A percentile compares a stretch with the other conserved stretches of the same genome.
Conservation (phyloP, 2,113 vertebrate species). For the Calyptommatus sinebrachiatus region DNA sequence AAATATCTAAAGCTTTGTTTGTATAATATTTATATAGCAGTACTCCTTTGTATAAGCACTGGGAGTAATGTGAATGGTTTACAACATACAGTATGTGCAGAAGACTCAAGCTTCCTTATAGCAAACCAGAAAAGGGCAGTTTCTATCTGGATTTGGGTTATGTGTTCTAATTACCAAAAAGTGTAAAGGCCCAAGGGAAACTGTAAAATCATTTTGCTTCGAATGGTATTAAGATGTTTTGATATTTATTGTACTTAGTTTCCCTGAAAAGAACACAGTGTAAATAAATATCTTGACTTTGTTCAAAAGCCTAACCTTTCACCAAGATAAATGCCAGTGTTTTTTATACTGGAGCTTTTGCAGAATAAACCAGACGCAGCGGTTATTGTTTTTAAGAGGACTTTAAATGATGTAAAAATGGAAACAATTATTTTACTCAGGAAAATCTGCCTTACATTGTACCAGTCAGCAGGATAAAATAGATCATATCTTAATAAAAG, state of each 20-base stretch:
- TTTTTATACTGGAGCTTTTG: neutral
- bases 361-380: neutral
- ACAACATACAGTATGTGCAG: too few relatives aligned
- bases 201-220: too few relatives aligned
- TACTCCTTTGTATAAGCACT: too few relatives aligned
- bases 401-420: constrained; percentile 2
- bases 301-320: constrained; percentile 8
- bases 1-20: too few relatives aligned
- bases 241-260: neutral
- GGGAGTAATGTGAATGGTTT: too few relatives aligned
- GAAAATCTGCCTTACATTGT: neutral
- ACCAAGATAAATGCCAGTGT: neutral
- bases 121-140: too few relatives aligned
- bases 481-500: neutral
- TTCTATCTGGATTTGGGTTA: too few relatives aligned
- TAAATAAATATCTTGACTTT: neutral
- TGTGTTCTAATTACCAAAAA: too few relatives aligned
- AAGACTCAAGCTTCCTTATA: neutral
- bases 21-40: too few relatives aligned
- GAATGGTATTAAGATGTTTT: neutral
- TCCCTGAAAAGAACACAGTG: neutral
- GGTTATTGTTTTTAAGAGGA: neutral
- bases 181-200: too few relatives aligned
- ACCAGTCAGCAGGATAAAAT: neutral
- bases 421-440: neutral